A percentile compares a stretch with the other conserved stretches of the same genome.
Conservation (phyloP, 2,113 vertebrate species). For the Odocoileus hemionus region DNA sequence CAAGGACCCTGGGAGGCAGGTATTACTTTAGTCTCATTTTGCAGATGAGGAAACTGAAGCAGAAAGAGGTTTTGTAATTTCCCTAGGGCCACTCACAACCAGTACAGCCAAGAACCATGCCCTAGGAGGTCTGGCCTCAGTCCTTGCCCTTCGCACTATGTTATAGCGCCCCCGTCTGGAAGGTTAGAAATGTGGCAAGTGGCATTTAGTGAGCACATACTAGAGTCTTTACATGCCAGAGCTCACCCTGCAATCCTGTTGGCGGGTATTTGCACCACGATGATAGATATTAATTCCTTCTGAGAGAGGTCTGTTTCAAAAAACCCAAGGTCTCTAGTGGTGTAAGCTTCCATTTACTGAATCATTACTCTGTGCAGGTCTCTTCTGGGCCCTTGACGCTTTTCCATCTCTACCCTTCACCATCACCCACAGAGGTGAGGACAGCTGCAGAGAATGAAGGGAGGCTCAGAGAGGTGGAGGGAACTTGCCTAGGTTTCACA, state of each 20-base stretch:
- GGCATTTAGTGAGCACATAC: not conserved
- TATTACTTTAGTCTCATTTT: not conserved
- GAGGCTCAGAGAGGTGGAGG: not conserved
- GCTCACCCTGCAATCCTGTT: not conserved
- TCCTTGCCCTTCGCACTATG: not conserved
- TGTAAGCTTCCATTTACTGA: not conserved
- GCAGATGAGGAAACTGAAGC: not conserved
- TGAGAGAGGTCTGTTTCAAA: not conserved
- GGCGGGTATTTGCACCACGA: accelerated
- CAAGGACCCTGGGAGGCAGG: not conserved
- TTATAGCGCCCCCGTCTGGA: not conserved
- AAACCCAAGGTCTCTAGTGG: not conserved
- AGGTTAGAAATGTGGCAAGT: not conserved
- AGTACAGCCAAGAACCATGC: accelerated
- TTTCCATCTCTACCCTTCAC: not conserved
- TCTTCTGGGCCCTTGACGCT: no score
- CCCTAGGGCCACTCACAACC: not conserved
- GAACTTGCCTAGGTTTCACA: not conserved
- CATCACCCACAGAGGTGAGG: not conserved
- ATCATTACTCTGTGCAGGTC: not conserved
- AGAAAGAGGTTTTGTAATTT: not conserved
- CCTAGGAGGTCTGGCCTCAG: not conserved
- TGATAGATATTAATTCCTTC: not conserved
- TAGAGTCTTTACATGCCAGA: accelerated
- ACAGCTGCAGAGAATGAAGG: accelerated